Base-by-base conservation (phyloP, 2,797 vertebrate species). In the Eurystomus glaucurus region DNA sequence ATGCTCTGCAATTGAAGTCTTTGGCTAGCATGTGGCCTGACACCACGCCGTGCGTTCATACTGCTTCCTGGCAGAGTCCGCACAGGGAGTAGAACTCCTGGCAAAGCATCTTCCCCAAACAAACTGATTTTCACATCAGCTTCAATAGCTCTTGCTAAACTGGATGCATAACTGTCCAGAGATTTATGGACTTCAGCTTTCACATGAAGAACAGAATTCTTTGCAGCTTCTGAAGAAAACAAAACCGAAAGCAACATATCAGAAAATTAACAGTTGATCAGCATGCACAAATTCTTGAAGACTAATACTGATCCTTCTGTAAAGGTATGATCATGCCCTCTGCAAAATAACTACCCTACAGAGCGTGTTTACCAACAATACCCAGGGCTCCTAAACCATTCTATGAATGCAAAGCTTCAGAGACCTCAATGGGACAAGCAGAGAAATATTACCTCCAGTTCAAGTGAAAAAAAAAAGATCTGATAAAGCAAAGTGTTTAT, bases 1-100 rank as follows among this genome's bases (percentile, higher is more conserved):
- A 99, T 99, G 94, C 99, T 99, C 97, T 99, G 99, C 98, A 99
- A 93, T 95, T 99, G 98, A 79, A 99, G 98, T 97, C 99, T 99
- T 97, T 99, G 99, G 48, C 98, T 98, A 12, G 98, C 98, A 16
- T 98, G 98, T 88, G 98, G 98, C 33, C 99, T 98, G 86, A 98
- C 98, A 50, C 95, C 98, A 66, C 98, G 98, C 45, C 95, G 96
- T 21, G 85, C 39, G 37, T 91, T 97, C 23, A 91, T 69, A 17
- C 81, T 89, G 16, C 85, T 85, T 48, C 97, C 98, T 2, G 98
- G 97, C 2, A 97, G 72, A 7, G 98, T 91, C 85, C 99, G 97
- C 3, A 69, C 84, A 0, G 97, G 91, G 18, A 98, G 97, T 75
- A 99, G 90, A 48, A 98, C 98, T 58, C 97, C 98, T 0, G 98